Evolutionary conservation across 2,113 vertebrate species (phyloP).

Genomic region (Morone saxatilis): DNA sequence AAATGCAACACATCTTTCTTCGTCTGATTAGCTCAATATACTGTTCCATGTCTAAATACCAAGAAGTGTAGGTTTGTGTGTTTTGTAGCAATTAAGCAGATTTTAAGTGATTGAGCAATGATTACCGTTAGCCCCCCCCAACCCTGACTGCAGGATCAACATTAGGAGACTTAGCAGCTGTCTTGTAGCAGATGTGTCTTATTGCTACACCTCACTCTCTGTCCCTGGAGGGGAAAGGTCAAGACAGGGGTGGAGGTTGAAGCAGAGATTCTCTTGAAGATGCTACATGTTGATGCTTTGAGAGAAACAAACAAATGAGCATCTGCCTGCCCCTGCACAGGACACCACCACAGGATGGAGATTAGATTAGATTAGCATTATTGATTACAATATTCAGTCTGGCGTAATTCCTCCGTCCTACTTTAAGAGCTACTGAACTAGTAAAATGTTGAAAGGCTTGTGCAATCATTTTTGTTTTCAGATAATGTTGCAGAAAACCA

Average conservation of each 20-base stretch:
- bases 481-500: background rate
- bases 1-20: background rate
- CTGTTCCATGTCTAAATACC: conserved; percentile 8
- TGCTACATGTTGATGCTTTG: conserved; percentile 75
- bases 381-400: conserved; percentile 65
- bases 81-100: conserved; percentile 65
- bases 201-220: conserved; percentile 66
- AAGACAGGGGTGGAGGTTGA: conserved; percentile 69
- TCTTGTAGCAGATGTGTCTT: conserved; percentile 83
- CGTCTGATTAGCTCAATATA: conserved; percentile 28
- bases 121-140: conserved; percentile 65
- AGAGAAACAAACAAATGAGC: conserved; percentile 74
- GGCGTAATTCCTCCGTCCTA: conserved; percentile 58
- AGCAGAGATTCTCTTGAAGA: conserved; percentile 72
- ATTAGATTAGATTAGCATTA: conserved; percentile 64
- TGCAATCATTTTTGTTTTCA: background rate
- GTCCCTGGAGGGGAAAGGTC: conserved; percentile 80
- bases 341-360: conserved; percentile 29
- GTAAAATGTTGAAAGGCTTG: background rate
- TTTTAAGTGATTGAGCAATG: conserved; percentile 51
- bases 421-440: conserved; percentile 34
- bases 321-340: conserved; percentile 71
- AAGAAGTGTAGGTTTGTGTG: conserved; percentile 44
- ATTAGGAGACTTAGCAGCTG: conserved; percentile 84
- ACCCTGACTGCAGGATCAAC: conserved; percentile 71